These are phyloP conservation scores for Gallirallus australis DNA, from an alignment of 2,797 vertebrate genomes.

Conservation along the genomic window DNA sequence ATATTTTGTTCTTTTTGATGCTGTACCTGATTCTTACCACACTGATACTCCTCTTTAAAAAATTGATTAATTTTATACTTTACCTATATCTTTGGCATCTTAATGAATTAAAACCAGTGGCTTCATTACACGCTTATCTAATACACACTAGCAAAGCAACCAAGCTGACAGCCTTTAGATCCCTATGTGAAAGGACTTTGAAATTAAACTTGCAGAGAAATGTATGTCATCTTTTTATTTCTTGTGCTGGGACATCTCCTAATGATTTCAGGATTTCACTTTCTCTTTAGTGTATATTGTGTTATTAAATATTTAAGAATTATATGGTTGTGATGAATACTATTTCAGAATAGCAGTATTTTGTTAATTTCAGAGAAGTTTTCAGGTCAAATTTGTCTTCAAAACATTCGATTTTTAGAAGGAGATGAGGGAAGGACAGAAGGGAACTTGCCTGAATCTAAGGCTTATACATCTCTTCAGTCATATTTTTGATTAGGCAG, in stretches of 20 bases:
- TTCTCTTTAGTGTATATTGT: not conserved
- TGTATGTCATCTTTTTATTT: not conserved
- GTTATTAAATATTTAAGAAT: slow-evolving; percentile 56
- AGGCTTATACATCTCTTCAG: not conserved
- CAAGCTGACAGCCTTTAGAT: slow-evolving; percentile 29
- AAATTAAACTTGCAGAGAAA: slow-evolving; percentile 26
- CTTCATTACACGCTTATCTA: slow-evolving; percentile 34
- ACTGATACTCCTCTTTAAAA: not conserved
- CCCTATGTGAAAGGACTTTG: slow-evolving; percentile 13
- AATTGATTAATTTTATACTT: not conserved
- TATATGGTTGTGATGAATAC: not conserved
- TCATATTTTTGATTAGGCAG: not conserved
- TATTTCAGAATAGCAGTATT: not conserved
- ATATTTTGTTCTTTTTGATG: not conserved
- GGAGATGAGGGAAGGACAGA: not conserved
- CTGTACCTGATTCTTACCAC: not conserved
- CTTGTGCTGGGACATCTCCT: not conserved
- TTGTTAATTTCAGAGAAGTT: not conserved
- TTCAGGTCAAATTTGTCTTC: not conserved
- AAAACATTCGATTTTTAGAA: not conserved
- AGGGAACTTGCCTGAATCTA: not conserved
- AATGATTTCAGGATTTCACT: slow-evolving; percentile 31
- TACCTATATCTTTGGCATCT: not conserved
- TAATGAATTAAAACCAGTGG: not conserved
- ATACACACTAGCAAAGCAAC: slow-evolving; percentile 14